Evolutionary conservation across 2,113 vertebrate genomes (phyloP).

Genomic region (Laticauda laticaudata): DNA sequence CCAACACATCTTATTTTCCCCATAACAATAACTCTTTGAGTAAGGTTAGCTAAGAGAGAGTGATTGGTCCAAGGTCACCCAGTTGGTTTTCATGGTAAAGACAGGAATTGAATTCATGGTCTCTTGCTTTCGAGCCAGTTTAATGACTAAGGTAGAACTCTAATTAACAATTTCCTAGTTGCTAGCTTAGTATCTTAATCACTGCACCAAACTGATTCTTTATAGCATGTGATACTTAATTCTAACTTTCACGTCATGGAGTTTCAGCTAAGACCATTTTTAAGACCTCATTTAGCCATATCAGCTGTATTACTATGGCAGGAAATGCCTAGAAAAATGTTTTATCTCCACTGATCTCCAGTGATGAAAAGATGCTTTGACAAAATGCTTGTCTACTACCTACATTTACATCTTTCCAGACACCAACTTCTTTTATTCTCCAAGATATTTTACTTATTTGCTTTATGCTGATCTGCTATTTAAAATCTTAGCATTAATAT

Average conservation of each 20-base stretch:
- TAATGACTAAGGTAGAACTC: too few species aligned
- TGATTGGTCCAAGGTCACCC: not conserved
- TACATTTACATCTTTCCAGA: not conserved
- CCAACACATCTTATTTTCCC: not conserved
- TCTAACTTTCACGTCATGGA: too few species aligned
- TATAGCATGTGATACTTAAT: too few species aligned
- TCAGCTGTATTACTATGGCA: too few species aligned
- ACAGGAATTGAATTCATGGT: too few species aligned
- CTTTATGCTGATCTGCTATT: not conserved
- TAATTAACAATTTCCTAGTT: too few species aligned
- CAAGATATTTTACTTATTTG: not conserved
- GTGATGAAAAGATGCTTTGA: not conserved
- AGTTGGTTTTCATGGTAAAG: not conserved
- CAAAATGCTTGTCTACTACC: not conserved
- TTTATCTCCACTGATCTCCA: not conserved
- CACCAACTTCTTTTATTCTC: not conserved
- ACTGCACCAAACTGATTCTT: too few species aligned
- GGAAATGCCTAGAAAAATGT: too few species aligned
- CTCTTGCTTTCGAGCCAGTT: too few species aligned
- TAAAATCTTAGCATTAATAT: not conserved
- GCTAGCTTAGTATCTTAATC: too few species aligned
- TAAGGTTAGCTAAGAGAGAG: not conserved
- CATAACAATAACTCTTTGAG: not conserved
- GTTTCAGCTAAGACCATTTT: too few species aligned
- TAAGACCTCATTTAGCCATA: too few species aligned